A percentile compares a stretch with the other conserved stretches of the same genome.
Evolutionary conservation across 1,140 invertebrate species (phyloP).

Genomic region (Eurytemora carolleeae): DNA sequence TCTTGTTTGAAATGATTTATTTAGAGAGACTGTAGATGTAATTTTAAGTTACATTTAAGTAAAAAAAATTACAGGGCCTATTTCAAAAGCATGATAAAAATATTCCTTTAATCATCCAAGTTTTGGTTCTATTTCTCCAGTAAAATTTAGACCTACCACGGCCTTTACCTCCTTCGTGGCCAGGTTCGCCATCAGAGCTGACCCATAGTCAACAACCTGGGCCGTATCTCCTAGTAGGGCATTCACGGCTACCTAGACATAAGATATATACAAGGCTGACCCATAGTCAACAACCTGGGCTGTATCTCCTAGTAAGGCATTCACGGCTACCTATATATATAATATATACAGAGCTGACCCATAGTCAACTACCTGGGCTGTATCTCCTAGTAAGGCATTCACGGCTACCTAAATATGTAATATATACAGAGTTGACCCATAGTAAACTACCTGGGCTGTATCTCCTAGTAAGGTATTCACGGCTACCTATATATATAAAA

Average conservation of each 20-base stretch:
- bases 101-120: too few species aligned
- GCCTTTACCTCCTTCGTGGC: conserved; percentile 87
- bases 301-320: conserved; percentile 52
- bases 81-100: too few species aligned
- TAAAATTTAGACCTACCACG: conserved; percentile 42
- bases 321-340: conserved; percentile 60
- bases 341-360: conserved; percentile 65
- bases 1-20: too few species aligned
- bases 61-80: too few species aligned
- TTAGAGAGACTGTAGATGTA: too few species aligned
- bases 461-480: conserved; percentile 63
- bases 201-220: conserved; percentile 49
- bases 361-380: conserved; percentile 42
- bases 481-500: too few species aligned
- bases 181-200: conserved; percentile 70
- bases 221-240: conserved; percentile 49
- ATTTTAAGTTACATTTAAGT: too few species aligned
- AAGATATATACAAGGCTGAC: conserved; percentile 56
- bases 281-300: conserved; percentile 49
- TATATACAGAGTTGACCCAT: conserved; percentile 61
- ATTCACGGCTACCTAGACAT: conserved; percentile 62
- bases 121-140: too few species aligned
- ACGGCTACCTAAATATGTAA: conserved; percentile 62
- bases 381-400: conserved; percentile 55
- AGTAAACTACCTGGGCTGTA: conserved; percentile 42